Conservation (phyloP, 2,113 vertebrate species). For the Anseranas semipalmata region DNA sequence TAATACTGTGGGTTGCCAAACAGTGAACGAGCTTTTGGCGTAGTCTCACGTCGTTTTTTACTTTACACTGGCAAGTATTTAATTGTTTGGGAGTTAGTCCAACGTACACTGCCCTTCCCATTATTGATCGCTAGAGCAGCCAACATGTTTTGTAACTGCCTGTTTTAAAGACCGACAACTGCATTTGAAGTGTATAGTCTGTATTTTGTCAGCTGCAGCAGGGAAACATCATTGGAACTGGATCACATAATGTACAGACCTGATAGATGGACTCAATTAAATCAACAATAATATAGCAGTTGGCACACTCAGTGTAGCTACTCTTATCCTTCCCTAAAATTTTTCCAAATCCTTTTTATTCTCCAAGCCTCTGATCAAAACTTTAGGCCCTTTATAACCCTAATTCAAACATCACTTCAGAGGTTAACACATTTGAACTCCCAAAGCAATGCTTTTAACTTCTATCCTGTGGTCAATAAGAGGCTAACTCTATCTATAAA, state of each 20-base stretch:
- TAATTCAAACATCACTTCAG: conserved; percentile 82
- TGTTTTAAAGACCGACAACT: conserved; percentile 53
- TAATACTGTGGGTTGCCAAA: conserved; percentile 51
- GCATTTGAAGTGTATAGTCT: conserved; percentile 64
- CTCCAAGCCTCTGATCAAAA: conserved; percentile 72
- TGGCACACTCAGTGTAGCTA: conserved; percentile 68
- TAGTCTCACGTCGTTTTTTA: neutral
- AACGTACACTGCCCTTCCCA: conserved; percentile 63
- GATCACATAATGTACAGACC: conserved; percentile 59
- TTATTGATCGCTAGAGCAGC: conserved; percentile 60
- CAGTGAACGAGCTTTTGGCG: conserved; percentile 58
- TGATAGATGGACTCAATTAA: conserved; percentile 71
- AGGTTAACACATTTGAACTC: conserved; percentile 83
- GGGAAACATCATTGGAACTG: conserved; percentile 60
- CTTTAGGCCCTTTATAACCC: conserved; percentile 72
- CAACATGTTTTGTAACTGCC: conserved; percentile 62
- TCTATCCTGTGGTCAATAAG: conserved; percentile 80
- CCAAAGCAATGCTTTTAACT: conserved; percentile 84
- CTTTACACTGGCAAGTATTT: conserved; percentile 66
- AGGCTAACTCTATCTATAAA: conserved; percentile 81
- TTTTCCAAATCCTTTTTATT: conserved; percentile 52
- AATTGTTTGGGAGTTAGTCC: conserved; percentile 68
- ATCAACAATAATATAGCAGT: conserved; percentile 67
- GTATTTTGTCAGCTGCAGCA: conserved; percentile 71
- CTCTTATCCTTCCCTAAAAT: conserved; percentile 65